Base-by-base conservation (phyloP, 1,140 invertebrate genomes). In the Cepaea nemoralis region DNA sequence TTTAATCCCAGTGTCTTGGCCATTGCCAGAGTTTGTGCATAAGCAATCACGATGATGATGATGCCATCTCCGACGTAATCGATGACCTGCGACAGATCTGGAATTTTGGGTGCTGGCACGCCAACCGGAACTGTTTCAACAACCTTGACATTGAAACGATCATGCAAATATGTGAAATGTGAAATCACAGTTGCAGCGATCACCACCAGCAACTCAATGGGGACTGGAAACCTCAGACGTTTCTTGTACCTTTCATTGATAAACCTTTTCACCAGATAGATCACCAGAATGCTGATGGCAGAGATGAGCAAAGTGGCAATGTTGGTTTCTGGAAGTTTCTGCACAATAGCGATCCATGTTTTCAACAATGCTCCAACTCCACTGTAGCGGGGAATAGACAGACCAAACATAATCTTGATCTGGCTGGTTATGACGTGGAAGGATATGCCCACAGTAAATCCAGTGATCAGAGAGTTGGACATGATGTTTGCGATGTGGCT, bases 401-500 rank as follows among this genome's bases (percentile, higher is more conserved):
- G 86, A 27, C 91, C 92, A 67, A 93, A 85, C 3, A 92, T 82
- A 78, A 87, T 84, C 83, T 87, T 88, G 14, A 93, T 81, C 86
- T 93, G 92, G 85, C 89, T 90, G 24, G 88, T 89, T 27, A 91
- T 85, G 6, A 92, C 92, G 82, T 93, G 92, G 71, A 92, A 85
- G 3, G 92, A 92, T 42, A 91, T 89, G 16, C 90, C 92, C 24
- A 90, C 89, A 50, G 92, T 91, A 81, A 93, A 92, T 24, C 90
- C 91, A 66, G 91, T 90, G 14, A 93, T 89, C 73, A 93, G 85
- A 31, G 90, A 88, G 80, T 93, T 91, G 33, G 91, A 91, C 77
- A 93, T 86, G 81, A 92, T 91, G 69, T 88, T 87, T 0, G 91
- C 88, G 1, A 93, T 84, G 31, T 89, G 85, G 24, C 92, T 92